Evolutionary conservation across 2,797 vertebrate species (phyloP).

Genomic region (Miichthys miiuy): DNA sequence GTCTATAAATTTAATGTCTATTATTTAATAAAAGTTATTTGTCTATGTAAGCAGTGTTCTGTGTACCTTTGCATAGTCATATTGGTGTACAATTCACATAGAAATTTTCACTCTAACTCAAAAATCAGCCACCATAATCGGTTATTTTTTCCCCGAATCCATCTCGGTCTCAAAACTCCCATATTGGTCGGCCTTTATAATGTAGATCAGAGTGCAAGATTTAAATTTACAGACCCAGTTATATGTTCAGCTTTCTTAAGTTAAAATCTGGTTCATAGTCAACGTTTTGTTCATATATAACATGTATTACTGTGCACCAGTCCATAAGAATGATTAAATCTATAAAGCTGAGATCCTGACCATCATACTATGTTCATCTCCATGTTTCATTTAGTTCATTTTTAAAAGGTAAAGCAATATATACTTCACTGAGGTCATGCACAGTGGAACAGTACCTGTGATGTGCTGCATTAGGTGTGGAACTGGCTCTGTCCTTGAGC

Average conservation of each 20-base stretch:
- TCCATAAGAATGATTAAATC: not conserved
- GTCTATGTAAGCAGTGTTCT: no score
- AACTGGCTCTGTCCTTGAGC: slow-evolving; percentile 56
- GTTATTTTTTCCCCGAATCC: no score
- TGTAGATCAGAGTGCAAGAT: not conserved
- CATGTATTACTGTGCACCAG: not conserved
- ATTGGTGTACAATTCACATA: no score
- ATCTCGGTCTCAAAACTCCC: no score
- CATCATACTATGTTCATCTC: not conserved
- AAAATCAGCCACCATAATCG: no score
- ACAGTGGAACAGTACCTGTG: slow-evolving; percentile 73
- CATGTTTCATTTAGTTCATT: not conserved
- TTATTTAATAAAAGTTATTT: no score
- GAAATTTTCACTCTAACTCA: no score
- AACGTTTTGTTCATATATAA: not conserved
- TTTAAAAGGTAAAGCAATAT: not conserved
- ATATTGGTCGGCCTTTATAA: no score
- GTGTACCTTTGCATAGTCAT: no score
- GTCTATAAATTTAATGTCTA: no score
- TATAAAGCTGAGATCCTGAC: not conserved
- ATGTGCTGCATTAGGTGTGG: slow-evolving; percentile 56
- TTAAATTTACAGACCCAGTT: not conserved
- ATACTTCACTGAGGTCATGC: no score
- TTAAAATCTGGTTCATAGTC: not conserved
- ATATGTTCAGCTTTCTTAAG: not conserved